These are phyloP conservation scores for Girardinichthys multiradiatus DNA, from an alignment of 2,113 vertebrate species.

Conservation along the genomic window DNA sequence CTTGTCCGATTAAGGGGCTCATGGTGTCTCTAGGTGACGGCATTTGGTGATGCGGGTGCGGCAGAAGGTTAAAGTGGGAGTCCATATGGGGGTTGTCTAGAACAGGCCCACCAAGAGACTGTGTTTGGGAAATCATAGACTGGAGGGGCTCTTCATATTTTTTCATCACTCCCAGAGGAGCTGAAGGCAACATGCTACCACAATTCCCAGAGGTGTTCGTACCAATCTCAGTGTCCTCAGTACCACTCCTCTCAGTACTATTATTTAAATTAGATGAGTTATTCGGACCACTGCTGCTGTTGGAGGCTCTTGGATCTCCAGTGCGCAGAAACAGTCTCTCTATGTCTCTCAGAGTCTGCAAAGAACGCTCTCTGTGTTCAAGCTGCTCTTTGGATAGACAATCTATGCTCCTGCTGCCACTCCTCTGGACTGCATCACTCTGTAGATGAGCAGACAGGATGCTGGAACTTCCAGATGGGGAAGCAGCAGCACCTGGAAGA, in stretches of 20 bases:
- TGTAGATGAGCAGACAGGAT: constrained; percentile 73
- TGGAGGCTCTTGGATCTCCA: constrained; percentile 79
- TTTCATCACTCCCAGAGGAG: constrained; percentile 78
- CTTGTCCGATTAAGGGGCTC: constrained; percentile 89
- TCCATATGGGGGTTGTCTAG: constrained; percentile 85
- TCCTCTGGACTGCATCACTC: constrained; percentile 58
- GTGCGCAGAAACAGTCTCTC: constrained; percentile 91
- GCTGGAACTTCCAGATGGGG: constrained; percentile 75
- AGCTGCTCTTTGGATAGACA: constrained; percentile 96
- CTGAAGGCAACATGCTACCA: constrained; percentile 60
- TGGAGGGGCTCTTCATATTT: constrained; percentile 95
- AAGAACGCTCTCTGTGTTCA: constrained; percentile 93
- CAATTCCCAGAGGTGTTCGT: constrained; percentile 63
- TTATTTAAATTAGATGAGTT: constrained; percentile 66
- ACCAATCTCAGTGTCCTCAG: constrained; percentile 65
- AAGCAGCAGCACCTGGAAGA: constrained; percentile 65
- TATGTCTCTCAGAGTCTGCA: constrained; percentile 95
- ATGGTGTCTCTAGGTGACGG: constrained; percentile 86
- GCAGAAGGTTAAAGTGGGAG: constrained; percentile 70
- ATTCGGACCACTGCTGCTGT: constrained; percentile 43
- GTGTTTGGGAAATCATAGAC: constrained; percentile 95
- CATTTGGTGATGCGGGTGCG: constrained; percentile 76
- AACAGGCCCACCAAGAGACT: constrained; percentile 84
- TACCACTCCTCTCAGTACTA: constrained; percentile 71
- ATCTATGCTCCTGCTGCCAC: constrained; percentile 71